These are phyloP conservation scores for Amiota minor DNA, from an alignment of 2,888 invertebrate species.

Conservation along the genomic window DNA sequence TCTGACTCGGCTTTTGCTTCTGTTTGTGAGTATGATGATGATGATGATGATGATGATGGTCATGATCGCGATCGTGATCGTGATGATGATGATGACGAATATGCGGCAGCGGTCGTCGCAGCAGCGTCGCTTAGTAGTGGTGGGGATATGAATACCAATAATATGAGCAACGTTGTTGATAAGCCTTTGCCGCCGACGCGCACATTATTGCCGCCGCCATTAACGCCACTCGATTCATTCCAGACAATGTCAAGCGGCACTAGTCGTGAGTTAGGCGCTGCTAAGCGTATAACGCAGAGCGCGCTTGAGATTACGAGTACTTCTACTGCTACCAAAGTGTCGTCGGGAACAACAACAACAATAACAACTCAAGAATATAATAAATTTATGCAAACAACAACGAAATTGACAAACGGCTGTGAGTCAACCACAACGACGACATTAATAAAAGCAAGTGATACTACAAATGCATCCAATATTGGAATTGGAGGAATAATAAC, in stretches of 20 bases:
- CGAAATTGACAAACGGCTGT: slow-evolving; percentile 28
- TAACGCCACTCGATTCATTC: slow-evolving; percentile 37
- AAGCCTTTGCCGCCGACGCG: slow-evolving; percentile 42
- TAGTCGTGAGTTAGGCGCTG: slow-evolving; percentile 53
- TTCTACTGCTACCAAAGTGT: slow-evolving; percentile 75
- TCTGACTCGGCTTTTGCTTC: too few species aligned
- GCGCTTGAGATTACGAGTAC: slow-evolving; percentile 77
- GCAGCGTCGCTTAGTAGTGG: slow-evolving; percentile 39
- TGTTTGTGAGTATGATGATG: slow-evolving; percentile 9
- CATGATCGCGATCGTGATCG: slow-evolving; percentile 35
- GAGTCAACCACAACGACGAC: slow-evolving; percentile 14
- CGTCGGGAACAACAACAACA: slow-evolving; percentile 69
- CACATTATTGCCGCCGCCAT: slow-evolving; percentile 37
- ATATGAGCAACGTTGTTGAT: slow-evolving; percentile 35
- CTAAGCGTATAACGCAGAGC: slow-evolving; percentile 74
- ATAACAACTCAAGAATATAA: slow-evolving; percentile 45
- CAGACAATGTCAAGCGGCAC: slow-evolving; percentile 32
- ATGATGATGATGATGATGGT: slow-evolving; percentile 40
- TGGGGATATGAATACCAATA: slow-evolving; percentile 49
- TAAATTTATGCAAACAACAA: slow-evolving; percentile 35
- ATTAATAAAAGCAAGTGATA: slow-evolving; percentile 18
- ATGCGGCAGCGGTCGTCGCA: slow-evolving; percentile 33
- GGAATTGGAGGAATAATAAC: background rate
- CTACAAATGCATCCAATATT: slow-evolving; percentile 22
- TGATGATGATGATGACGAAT: slow-evolving; percentile 32